phyloP scores from a whole-genome alignment of 2,797 vertebrate genomes.

The Oreochromis grahami region DNA sequence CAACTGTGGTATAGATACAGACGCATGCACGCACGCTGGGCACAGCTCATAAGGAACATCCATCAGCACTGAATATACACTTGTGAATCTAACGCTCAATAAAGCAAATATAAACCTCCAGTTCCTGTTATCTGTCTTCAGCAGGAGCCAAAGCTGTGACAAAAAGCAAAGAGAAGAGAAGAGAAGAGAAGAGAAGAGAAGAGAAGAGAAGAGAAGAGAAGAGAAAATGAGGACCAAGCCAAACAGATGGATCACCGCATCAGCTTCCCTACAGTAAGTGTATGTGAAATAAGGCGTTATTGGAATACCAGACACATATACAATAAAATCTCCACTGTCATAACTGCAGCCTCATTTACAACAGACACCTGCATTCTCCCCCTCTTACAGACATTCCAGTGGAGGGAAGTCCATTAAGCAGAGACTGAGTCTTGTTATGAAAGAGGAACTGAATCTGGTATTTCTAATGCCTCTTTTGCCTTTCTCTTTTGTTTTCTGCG shows the following conservation, averaged over 20 bases:
- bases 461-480: constrained; percentile 1
- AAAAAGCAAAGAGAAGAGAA: not conserved
- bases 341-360: not conserved
- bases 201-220: not conserved
- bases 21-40: not conserved
- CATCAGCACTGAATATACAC: constrained; percentile 63
- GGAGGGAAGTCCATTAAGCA: not conserved
- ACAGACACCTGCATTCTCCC: not conserved
- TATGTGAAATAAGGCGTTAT: not conserved
- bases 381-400: not conserved
- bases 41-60: constrained; percentile 55
- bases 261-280: not conserved
- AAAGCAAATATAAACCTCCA: constrained; percentile 71
- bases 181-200: not conserved
- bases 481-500: not conserved
- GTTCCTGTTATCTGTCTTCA: constrained; percentile 67
- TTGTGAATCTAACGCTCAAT: constrained; percentile 67
- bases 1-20: not conserved
- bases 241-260: not conserved
- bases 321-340: not conserved
- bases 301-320: not conserved
- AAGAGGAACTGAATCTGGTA: not conserved
- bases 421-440: not conserved
- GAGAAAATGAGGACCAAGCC: not conserved
- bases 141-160: constrained; percentile 59